Percentiles rank a stretch among this genome's conserved stretches.
Conservation (phyloP, 2,888 invertebrate species). For the Ennomos fuscantarius region DNA sequence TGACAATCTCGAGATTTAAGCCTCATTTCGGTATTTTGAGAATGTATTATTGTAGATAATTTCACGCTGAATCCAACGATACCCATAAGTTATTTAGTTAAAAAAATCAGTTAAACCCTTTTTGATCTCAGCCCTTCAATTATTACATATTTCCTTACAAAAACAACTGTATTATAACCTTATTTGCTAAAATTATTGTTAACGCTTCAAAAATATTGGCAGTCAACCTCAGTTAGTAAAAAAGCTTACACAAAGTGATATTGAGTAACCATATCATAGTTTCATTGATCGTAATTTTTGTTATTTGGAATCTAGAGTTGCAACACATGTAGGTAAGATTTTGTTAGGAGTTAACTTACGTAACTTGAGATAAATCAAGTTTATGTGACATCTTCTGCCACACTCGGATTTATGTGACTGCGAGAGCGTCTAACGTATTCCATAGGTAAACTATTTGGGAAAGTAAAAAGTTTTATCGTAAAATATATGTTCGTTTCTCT, state of each 20-base stretch:
- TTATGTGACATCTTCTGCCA: slow-evolving; percentile 80
- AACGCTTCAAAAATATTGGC: no score
- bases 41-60: no score
- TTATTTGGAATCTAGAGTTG: slow-evolving; percentile 45
- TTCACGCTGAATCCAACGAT: no score
- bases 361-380: slow-evolving; percentile 80
- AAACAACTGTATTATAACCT: no score
- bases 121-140: no score
- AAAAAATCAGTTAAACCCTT: no score
- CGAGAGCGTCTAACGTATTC: slow-evolving; percentile 68
- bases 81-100: no score
- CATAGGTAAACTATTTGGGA: slow-evolving; percentile 49
- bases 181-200: no score
- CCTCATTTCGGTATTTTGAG: no score
- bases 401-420: slow-evolving; percentile 74
- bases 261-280: slow-evolving; percentile 15
- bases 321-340: slow-evolving; percentile 60
- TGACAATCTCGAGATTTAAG: no score
- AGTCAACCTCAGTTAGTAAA: background rate
- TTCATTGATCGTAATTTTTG: slow-evolving; percentile 31
- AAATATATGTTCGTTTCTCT: slow-evolving; percentile 44
- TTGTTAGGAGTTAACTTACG: slow-evolving; percentile 73
- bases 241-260: slow-evolving; percentile 17
- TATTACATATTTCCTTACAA: no score
- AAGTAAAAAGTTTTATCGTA: slow-evolving; percentile 52